Evolutionary conservation across 1,140 invertebrate genomes (phyloP).

Genomic region (Samia ricini): DNA sequence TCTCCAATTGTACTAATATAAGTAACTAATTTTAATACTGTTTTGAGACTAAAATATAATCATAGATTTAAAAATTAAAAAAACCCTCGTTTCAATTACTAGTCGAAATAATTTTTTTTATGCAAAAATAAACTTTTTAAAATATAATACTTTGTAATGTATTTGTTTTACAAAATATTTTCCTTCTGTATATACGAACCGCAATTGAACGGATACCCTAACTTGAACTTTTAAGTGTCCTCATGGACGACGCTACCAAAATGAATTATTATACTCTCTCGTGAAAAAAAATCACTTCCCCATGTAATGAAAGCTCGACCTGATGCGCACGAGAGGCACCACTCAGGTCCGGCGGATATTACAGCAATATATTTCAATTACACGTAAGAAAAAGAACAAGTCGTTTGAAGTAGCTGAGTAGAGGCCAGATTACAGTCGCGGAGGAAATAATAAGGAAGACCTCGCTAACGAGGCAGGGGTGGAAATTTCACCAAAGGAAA

Average conservation of each 20-base stretch:
- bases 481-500: constrained; percentile 63
- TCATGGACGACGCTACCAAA: constrained; percentile 49
- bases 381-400: constrained; percentile 76
- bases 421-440: constrained; percentile 69
- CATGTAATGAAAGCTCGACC: constrained; percentile 71
- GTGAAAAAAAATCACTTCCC: constrained; percentile 70
- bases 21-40: too few relatives aligned
- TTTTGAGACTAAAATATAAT: too few relatives aligned
- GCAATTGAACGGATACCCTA: neutral
- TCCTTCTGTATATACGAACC: too few relatives aligned
- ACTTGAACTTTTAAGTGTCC: constrained; percentile 51
- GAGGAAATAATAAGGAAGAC: constrained; percentile 68
- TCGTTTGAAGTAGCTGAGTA: constrained; percentile 73
- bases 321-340: constrained; percentile 65
- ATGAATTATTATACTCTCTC: constrained; percentile 72
- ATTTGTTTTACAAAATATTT: too few relatives aligned
- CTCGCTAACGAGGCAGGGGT: constrained; percentile 59
- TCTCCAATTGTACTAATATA: too few relatives aligned
- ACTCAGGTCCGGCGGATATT: constrained; percentile 70
- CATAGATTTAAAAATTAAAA: too few relatives aligned
- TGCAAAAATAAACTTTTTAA: too few relatives aligned
- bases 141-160: too few relatives aligned
- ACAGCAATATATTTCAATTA: constrained; percentile 77
- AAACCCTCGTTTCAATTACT: too few relatives aligned
- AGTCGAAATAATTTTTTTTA: too few relatives aligned